phyloP scores from a whole-genome alignment of 2,797 vertebrate genomes.

The Acrossocheilus fasciatus region DNA sequence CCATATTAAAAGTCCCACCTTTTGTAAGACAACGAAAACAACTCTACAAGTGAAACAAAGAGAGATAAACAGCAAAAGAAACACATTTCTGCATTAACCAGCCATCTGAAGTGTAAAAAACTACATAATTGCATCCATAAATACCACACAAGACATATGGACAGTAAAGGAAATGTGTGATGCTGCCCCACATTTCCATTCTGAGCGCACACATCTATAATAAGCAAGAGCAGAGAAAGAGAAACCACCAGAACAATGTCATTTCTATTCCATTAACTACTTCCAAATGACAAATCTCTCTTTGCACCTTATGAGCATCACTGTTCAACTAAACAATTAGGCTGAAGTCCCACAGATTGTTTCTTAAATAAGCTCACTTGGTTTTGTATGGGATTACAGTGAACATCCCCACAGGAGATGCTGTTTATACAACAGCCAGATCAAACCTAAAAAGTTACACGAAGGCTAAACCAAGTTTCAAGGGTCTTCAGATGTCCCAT shows the following conservation, averaged over 20 bases:
- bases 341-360: not conserved
- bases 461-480: not conserved
- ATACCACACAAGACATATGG: constrained; percentile 26
- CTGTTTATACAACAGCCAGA: constrained; percentile 12
- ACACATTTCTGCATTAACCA: not conserved
- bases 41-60: not conserved
- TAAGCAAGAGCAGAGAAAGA: constrained; percentile 57
- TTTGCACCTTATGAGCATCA: constrained; percentile 58
- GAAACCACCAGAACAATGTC: constrained; percentile 71
- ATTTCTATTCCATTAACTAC: constrained; percentile 70
- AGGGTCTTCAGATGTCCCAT: not conserved
- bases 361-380: not conserved
- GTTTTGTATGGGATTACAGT: constrained; percentile 10
- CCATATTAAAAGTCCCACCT: not conserved
- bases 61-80: not conserved
- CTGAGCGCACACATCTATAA: not conserved
- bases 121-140: not conserved
- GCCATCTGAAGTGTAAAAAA: constrained; percentile 1
- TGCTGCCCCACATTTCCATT: constrained; percentile 65
- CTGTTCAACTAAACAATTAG: not conserved
- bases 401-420: constrained; percentile 22
- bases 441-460: not conserved
- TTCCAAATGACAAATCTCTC: constrained; percentile 64
- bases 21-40: not conserved
- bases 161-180: not conserved